phyloP scores from a whole-genome alignment of 2,888 invertebrate genomes.

The Euplexia lucipara region DNA sequence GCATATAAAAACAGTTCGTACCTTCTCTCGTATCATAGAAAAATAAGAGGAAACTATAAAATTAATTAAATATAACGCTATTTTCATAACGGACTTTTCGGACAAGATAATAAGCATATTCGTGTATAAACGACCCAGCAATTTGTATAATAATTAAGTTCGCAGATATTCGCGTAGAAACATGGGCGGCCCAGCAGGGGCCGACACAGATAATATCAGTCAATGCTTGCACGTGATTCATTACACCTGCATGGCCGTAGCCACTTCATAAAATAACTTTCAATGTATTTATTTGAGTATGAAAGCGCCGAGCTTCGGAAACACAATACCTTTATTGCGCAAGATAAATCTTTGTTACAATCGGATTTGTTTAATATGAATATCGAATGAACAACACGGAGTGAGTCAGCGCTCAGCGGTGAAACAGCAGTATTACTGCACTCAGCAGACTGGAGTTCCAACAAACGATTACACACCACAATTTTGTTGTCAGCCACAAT shows the following conservation, averaged over 20 bases:
- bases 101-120: conserved; percentile 36
- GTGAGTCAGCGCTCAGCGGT: conserved; percentile 72
- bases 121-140: conserved; percentile 39
- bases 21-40: not conserved
- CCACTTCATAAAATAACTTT: conserved; percentile 69
- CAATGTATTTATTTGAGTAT: conserved; percentile 77
- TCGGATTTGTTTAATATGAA: conserved; percentile 81
- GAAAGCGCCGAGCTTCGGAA: conserved; percentile 68
- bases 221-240: conserved; percentile 68
- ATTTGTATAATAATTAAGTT: conserved; percentile 53
- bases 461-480: conserved; percentile 68
- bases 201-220: conserved; percentile 64
- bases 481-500: conserved; percentile 66
- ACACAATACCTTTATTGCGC: conserved; percentile 80
- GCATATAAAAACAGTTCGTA: not conserved
- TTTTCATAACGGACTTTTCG: conserved; percentile 11
- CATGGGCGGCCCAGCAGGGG: conserved; percentile 42
- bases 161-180: conserved; percentile 54
- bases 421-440: conserved; percentile 67
- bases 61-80: conserved; percentile 1
- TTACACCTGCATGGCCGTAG: conserved; percentile 64
- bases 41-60: not conserved
- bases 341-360: conserved; percentile 82
- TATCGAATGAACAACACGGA: conserved; percentile 74
- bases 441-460: conserved; percentile 66